Base-by-base conservation (phyloP, 2,888 invertebrate genomes). In the Drosophila testacea region DNA sequence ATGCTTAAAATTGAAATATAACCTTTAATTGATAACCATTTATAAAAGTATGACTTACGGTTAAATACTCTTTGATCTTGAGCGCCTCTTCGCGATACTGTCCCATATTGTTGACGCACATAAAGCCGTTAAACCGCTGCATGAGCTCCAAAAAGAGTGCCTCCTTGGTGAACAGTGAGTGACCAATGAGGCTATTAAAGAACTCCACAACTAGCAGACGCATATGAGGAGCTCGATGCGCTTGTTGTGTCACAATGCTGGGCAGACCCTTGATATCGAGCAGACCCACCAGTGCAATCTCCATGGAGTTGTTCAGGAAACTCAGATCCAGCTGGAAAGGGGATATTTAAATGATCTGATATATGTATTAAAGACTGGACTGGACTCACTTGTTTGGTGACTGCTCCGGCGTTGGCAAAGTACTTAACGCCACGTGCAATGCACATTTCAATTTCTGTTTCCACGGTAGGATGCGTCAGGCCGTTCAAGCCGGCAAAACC, bases 131-230 rank as follows among this genome's bases (percentile, higher is more conserved):
- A 0, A 81, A 22, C 0, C 79, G 73, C n/a, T 77, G 63, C 77
- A 91, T 77, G 0, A 90, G 46, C 48, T 92, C 91, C 41, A 91
- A 32, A 11, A 90, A 71, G 6, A 91, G 51, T 0, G 91, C 90
- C 57, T 91, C 92, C 44, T 84, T 88, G 36, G 91, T 91, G 60
- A 90, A 90, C 13, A 88, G 70, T 0, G 92, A 91, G 47, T 86
- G 88, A 0, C 91, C 90, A 9, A 90, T 73, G 11, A 89, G 22
- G 41, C 81, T 80, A 61, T 85, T 86, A 0, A 88, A 56, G 0
- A 91, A 60, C 66, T 92, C 89, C n/a, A 79, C 42, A 3, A 81
- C 0, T 9, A 91, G 13, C 46, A 81, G 41, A 0, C 69, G 72
- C 63, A 77, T 72, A 1, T 73, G 60, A 0, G 90, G 89, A 2